Evolutionary conservation across 2,888 invertebrate genomes (phyloP), one percentile per base, ranked within the genome.

Genomic region (Subacronicta megacephala): DNA sequence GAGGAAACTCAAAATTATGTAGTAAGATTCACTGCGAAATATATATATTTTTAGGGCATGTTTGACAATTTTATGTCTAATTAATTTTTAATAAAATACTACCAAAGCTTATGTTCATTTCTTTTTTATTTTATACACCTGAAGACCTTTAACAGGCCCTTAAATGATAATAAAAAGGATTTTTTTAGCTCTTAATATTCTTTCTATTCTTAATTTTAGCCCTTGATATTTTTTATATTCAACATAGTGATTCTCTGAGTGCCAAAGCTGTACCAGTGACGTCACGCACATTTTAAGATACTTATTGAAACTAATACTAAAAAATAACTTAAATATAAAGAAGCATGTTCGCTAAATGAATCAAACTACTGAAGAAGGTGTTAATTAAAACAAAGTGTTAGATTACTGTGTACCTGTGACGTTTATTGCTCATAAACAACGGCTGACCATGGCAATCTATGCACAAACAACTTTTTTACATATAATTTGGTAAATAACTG

Each of bases 371-470:
- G 33, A 12, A 51, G 42, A 62, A 66, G 74, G 73, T 73, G 63
- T 78, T 78, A 77, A 80, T 75, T 80, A 64, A 80, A 80, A 77
- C 67, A 62, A 75, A 59, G 60, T 62, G 29, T 57, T 65, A 51
- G 18, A 49, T 69, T 56, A 62, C 57, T 62, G 71, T 55, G 50
- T 67, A 77, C 66, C 64, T 69, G 56, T 47, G 56, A 55, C 54
- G 38, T 76, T 76, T 76, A 76, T 76, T 64, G 64, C 54, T 66
- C 68, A 56, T 47, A 63, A 49, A 72, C 57, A 72, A 56, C 69
- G 46, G 55, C 65, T 36, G 20, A 51, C 47, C n/a, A n/a, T 38
- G 61, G 50, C 46, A 53, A 75, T 63, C 65, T 72, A 72, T 40
- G 51, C 56, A 71, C 60, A 71, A 61, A 61, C 44, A 54, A 65